Evolutionary conservation across 2,797 vertebrate genomes (phyloP).

Genomic region (Coccyzus lansbergi): DNA sequence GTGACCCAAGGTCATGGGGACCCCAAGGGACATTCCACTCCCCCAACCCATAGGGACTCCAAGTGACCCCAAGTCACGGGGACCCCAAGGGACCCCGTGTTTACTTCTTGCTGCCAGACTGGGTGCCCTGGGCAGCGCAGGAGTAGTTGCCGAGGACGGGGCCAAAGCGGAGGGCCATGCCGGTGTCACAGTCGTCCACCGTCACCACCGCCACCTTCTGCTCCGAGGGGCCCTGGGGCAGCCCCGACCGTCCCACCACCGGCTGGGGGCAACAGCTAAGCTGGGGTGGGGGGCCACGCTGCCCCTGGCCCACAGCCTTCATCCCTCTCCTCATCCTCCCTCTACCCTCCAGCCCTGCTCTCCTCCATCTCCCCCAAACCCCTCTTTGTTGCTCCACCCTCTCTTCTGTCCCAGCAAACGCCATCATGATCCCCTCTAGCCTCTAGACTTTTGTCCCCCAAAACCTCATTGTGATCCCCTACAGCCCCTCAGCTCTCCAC

Average conservation of each 20-base stretch:
- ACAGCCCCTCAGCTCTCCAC: too few relatives aligned
- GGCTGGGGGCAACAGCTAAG: slow-evolving; percentile 77
- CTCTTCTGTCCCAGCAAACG: not conserved
- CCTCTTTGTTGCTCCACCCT: too few relatives aligned
- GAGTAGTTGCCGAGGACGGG: slow-evolving; percentile 88
- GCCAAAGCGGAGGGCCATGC: slow-evolving; percentile 89
- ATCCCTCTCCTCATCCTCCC: not conserved
- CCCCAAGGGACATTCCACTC: not conserved
- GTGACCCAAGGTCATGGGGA: too few relatives aligned
- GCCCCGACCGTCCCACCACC: slow-evolving; percentile 85
- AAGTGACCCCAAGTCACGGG: not conserved
- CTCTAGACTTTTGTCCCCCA: too few relatives aligned
- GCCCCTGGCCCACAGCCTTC: not conserved
- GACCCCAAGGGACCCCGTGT: not conserved
- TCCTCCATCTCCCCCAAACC: not conserved
- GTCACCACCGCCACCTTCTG: slow-evolving; percentile 92
- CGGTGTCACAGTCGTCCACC: slow-evolving; percentile 90
- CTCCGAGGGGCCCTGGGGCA: slow-evolving; percentile 93
- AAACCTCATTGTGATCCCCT: too few relatives aligned
- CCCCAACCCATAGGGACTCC: not conserved
- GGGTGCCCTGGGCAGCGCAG: slow-evolving; percentile 91
- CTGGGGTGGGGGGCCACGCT: accelerated
- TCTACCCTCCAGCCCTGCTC: too few relatives aligned
- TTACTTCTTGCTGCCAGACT: slow-evolving; percentile 95
- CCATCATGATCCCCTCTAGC: not conserved